These are phyloP conservation scores for Cydia splendana DNA, from an alignment of 1,140 invertebrate genomes.

Conservation along the genomic window DNA sequence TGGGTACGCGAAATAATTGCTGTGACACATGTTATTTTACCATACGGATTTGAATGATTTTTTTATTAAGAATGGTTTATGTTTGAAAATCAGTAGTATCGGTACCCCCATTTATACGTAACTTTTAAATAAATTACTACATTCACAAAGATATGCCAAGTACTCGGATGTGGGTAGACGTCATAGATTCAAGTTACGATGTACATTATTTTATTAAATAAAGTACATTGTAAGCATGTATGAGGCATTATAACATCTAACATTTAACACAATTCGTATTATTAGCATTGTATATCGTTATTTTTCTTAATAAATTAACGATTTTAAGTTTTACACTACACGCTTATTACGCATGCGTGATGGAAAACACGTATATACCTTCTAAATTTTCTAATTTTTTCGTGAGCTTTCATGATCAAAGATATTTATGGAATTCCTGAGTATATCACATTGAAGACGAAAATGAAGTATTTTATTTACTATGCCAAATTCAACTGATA, in stretches of 20 bases:
- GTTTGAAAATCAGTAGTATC: background rate
- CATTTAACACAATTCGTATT: background rate
- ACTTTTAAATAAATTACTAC: background rate
- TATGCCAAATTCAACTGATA: background rate
- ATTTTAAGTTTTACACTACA: background rate
- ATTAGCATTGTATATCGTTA: background rate
- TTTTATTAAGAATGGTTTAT: background rate
- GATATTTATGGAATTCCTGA: background rate
- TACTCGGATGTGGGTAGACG: slow-evolving; percentile 10
- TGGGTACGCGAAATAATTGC: slow-evolving; percentile 22
- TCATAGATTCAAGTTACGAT: background rate
- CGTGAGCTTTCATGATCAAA: background rate
- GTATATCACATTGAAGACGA: background rate
- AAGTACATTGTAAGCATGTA: background rate
- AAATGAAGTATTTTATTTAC: background rate
- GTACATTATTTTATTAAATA: background rate
- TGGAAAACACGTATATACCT: background rate
- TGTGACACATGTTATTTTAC: slow-evolving; percentile 18
- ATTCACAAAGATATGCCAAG: background rate
- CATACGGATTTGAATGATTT: background rate
- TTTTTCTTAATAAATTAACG: background rate
- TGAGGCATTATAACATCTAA: background rate
- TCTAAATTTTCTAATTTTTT: background rate
- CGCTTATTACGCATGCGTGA: background rate
- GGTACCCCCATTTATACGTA: background rate